Evolutionary conservation across 2,797 vertebrate genomes (phyloP).

Genomic region (Amazonetta brasiliensis): DNA sequence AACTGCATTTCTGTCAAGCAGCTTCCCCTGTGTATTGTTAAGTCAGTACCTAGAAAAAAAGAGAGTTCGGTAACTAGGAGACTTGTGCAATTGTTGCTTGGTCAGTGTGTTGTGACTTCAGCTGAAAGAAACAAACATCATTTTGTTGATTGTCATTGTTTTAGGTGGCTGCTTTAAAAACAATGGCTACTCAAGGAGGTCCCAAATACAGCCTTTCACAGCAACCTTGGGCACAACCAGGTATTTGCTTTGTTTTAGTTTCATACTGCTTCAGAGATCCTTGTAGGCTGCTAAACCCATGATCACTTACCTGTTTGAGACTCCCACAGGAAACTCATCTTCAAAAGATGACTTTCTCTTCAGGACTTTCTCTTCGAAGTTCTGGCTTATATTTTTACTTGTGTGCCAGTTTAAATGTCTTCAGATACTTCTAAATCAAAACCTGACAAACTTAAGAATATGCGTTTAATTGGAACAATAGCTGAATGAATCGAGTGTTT

Average conservation of each 20-base stretch:
- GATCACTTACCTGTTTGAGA: not conserved
- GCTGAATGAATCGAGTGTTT: not conserved
- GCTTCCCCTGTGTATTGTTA: not conserved
- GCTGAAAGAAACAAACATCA: not conserved
- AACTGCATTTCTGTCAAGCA: not conserved
- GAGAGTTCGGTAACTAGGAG: not conserved
- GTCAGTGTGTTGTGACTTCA: not conserved
- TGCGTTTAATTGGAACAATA: not conserved
- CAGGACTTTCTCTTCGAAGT: not conserved
- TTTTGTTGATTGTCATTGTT: conserved; percentile 50
- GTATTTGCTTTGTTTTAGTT: conserved; percentile 75
- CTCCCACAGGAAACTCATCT: not conserved
- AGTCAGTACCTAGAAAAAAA: not conserved
- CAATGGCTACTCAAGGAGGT: conserved; percentile 93
- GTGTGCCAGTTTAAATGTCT: not conserved
- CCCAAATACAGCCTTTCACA: conserved; percentile 92
- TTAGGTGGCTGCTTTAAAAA: conserved; percentile 92
- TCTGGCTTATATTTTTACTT: not conserved
- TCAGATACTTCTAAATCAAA: not conserved
- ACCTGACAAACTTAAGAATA: not conserved
- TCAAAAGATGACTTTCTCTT: no score
- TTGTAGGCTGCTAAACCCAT: not conserved
- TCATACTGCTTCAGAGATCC: not conserved
- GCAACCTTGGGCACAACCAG: conserved; percentile 97
- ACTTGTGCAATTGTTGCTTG: not conserved